Conservation (phyloP, 2,888 invertebrate species). For the Lingula anatina region DNA sequence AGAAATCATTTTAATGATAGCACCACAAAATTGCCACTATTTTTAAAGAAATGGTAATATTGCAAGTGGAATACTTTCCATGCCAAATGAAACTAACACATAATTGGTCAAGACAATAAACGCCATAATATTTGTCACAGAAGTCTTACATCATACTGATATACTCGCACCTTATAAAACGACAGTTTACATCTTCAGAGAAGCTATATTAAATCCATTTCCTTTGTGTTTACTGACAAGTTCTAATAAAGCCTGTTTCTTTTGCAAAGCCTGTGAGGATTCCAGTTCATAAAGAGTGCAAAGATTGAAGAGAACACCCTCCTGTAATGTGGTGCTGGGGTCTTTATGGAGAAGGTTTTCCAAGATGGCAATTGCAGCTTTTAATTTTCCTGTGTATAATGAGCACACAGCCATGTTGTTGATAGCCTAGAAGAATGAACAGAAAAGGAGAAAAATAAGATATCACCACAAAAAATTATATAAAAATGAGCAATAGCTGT, state of each 20-base stretch:
- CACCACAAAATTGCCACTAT: too few relatives aligned
- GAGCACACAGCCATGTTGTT: conserved; percentile 93
- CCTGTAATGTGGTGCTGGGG: conserved; percentile 79
- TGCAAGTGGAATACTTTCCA: too few relatives aligned
- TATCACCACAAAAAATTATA: too few relatives aligned
- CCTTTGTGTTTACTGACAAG: conserved; percentile 82
- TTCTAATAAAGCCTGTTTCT: conserved; percentile 75
- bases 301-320: conserved; percentile 79
- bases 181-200: conserved; percentile 45
- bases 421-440: conserved; percentile 69
- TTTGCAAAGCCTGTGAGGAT: conserved; percentile 79
- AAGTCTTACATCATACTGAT: neutral
- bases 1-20: too few relatives aligned
- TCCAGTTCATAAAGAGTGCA: conserved; percentile 90
- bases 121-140: neutral
- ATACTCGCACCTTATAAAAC: neutral
- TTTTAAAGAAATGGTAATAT: too few relatives aligned
- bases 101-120: too few relatives aligned
- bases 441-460: too few relatives aligned
- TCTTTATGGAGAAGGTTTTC: conserved; percentile 76
- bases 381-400: conserved; percentile 83
- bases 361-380: conserved; percentile 78
- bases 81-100: too few relatives aligned
- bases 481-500: too few relatives aligned
- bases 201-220: conserved; percentile 60